phyloP scores from a whole-genome alignment of 2,797 vertebrate genomes.

The Stomatorhinus walkeri region DNA sequence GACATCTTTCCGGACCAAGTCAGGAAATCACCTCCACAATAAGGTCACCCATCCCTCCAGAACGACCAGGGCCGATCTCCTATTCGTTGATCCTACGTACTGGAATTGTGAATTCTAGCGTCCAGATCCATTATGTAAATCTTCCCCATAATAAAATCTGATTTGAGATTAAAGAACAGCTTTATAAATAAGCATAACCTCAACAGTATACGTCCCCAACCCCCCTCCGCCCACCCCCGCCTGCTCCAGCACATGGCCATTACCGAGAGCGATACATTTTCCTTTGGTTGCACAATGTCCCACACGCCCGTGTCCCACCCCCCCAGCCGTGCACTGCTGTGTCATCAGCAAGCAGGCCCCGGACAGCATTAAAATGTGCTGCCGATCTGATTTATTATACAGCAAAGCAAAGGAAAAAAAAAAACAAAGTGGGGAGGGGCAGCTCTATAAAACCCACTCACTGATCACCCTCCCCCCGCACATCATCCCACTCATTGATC shows the following conservation, averaged over 20 bases:
- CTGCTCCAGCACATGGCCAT: neutral
- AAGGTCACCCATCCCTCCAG: neutral
- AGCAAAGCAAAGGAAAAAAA: constrained; percentile 34
- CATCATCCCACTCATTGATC: neutral
- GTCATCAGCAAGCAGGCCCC: constrained; percentile 64
- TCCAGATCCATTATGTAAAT: neutral
- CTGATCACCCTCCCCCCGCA: neutral
- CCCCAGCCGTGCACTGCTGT: constrained; percentile 55
- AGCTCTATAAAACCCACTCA: neutral
- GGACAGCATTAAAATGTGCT: constrained; percentile 57
- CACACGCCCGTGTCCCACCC: neutral
- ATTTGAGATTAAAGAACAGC: neutral
- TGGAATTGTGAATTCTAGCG: neutral
- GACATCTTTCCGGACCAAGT: neutral
- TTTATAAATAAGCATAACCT: constrained; percentile 8
- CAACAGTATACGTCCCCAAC: neutral
- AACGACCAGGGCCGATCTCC: neutral
- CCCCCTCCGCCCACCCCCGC: constrained; percentile 24
- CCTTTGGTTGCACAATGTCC: constrained; percentile 12
- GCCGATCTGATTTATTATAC: constrained; percentile 58
- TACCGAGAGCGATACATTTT: constrained; percentile 11
- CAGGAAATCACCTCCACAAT: neutral
- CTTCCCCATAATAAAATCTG: neutral
- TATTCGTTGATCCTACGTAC: neutral
- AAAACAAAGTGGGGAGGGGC: constrained; percentile 22